Percentiles rank a stretch among this genome's conserved stretches.
phyloP scores from a whole-genome alignment of 1,140 invertebrate species.

The Laupala kohalensis region DNA sequence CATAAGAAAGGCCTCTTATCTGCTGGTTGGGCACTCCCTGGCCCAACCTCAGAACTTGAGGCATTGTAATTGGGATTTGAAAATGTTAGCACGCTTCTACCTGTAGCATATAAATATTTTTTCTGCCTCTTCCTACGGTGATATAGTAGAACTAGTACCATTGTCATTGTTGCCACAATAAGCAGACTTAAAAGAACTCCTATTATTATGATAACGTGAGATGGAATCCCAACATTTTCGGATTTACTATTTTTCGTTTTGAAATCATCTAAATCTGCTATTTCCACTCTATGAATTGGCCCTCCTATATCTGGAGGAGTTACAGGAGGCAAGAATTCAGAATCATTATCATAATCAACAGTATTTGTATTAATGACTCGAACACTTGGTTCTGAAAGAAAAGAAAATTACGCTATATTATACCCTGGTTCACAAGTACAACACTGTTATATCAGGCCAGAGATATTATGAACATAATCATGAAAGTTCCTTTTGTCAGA shows the following conservation, averaged over 20 bases:
- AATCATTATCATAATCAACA: not conserved
- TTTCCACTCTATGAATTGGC: not conserved
- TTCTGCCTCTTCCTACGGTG: constrained; percentile 40
- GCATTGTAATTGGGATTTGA: constrained; percentile 67
- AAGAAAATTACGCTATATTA: no score
- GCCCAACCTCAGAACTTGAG: constrained; percentile 35
- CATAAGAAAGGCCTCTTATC: constrained; percentile 51
- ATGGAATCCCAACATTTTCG: not conserved
- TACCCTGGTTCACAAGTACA: no score
- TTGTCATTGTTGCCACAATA: constrained; percentile 19
- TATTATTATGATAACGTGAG: not conserved
- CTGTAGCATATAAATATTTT: constrained; percentile 36
- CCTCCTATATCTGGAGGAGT: not conserved
- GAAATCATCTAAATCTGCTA: not conserved
- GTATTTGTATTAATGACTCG: not conserved
- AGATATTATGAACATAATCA: no score
- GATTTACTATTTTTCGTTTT: not conserved
- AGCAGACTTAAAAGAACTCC: not conserved
- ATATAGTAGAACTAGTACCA: constrained; percentile 31
- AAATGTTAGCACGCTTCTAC: constrained; percentile 54
- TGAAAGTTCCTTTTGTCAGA: no score
- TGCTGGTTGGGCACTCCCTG: constrained; percentile 23
- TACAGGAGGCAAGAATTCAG: not conserved
- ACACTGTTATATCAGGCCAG: no score
- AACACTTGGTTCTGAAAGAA: not conserved